These are phyloP conservation scores for Lamellibrachia columna DNA, from an alignment of 2,888 invertebrate species.

Conservation along the genomic window DNA sequence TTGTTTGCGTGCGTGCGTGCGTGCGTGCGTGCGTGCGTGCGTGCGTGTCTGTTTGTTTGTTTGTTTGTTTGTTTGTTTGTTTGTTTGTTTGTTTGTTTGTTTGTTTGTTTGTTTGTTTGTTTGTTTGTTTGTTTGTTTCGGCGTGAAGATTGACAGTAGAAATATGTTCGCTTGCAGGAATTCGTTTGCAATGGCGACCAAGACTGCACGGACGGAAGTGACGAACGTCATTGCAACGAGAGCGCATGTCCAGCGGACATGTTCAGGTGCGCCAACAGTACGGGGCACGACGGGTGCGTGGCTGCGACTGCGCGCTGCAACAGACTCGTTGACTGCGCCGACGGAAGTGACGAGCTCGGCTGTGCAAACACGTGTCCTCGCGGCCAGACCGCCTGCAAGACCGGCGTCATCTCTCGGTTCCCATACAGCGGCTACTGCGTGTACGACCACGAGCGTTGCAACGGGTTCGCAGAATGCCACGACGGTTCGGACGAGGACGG, in stretches of 20 bases:
- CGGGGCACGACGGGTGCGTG: conserved; percentile 26
- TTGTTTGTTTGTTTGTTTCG: no score
- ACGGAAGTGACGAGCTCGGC: conserved; percentile 23
- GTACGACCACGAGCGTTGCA: background rate
- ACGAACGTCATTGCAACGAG: conserved; percentile 31
- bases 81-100: background rate
- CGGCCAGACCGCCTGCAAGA: conserved; percentile 18
- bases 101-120: no score
- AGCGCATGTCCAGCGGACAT: conserved; percentile 28
- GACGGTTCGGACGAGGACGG: conserved; percentile 28
- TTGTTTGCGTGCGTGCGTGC: background rate
- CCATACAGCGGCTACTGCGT: conserved; percentile 13
- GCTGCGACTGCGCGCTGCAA: conserved; percentile 14
- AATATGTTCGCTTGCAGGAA: background rate
- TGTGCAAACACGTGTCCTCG: conserved; percentile 18
- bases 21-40: background rate
- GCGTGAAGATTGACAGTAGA: background rate
- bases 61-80: background rate
- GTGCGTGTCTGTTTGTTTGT: background rate
- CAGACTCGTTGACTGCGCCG: conserved; percentile 24
- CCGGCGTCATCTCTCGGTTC: background rate
- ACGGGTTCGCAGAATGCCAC: conserved; percentile 22
- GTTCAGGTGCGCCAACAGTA: conserved; percentile 29
- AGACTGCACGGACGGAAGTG: conserved; percentile 34
- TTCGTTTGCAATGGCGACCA: conserved; percentile 25